Percentiles rank a stretch among this genome's conserved stretches.
Evolutionary conservation across 2,797 vertebrate genomes (phyloP).

Genomic region (Brachymystax lenok): DNA sequence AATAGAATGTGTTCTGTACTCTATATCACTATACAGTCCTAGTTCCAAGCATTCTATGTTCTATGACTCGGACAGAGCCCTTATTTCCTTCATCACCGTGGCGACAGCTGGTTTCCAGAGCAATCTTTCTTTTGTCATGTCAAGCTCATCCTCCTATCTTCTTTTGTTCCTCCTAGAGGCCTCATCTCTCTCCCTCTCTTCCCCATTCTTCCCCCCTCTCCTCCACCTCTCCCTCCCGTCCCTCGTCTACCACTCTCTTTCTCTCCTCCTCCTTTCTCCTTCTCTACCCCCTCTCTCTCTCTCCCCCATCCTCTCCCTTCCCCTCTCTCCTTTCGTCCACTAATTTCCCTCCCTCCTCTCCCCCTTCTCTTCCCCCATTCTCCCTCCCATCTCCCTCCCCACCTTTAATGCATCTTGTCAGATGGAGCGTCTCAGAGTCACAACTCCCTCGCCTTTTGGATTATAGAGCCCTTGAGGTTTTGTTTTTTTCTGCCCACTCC

Average conservation of each 20-base stretch:
- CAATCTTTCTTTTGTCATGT: conserved; percentile 66
- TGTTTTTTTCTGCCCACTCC: background rate
- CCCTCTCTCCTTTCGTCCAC: background rate
- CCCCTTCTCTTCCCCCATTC: conserved; percentile 28
- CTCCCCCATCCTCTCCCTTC: background rate
- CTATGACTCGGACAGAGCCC: conserved; percentile 48
- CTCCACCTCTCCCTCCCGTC: background rate
- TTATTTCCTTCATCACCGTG: conserved; percentile 60
- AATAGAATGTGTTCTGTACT: conserved; percentile 42
- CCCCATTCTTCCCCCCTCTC: no score
- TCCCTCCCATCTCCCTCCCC: conserved; percentile 44
- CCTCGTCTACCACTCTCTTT: conserved; percentile 14
- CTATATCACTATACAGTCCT: conserved; percentile 11
- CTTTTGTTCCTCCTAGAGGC: conserved; percentile 45
- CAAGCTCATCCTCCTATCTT: conserved; percentile 58
- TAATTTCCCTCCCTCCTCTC: conserved; percentile 45
- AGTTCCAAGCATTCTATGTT: conserved; percentile 23
- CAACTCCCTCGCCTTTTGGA: conserved; percentile 64
- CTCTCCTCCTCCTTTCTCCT: conserved; percentile 13
- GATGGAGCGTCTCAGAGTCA: conserved; percentile 62
- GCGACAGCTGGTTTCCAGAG: conserved; percentile 64
- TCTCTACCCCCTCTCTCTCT: conserved; percentile 23
- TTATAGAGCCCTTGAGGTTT: conserved; percentile 55
- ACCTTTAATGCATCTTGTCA: conserved; percentile 69
- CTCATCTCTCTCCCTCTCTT: background rate